A percentile compares a stretch with the other conserved stretches of the same genome.
phyloP scores from a whole-genome alignment of 2,113 vertebrate species.

The Tragelaphus strepsiceros region DNA sequence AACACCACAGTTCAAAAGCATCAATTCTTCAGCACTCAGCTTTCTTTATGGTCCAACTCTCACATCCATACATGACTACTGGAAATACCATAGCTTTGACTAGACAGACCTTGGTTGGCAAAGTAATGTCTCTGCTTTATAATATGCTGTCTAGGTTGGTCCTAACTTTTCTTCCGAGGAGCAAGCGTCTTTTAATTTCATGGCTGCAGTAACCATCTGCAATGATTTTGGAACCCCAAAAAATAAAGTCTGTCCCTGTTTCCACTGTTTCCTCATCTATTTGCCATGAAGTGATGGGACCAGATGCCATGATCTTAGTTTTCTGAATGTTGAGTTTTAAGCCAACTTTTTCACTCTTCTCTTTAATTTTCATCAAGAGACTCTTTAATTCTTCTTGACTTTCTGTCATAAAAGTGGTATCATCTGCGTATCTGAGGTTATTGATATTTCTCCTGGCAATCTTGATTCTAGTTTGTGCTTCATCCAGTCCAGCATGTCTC shows the following conservation, averaged over 20 bases:
- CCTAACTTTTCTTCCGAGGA: background rate
- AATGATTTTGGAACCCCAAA: background rate
- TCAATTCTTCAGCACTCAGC: background rate
- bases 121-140: background rate
- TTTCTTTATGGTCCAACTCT: background rate
- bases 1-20: background rate
- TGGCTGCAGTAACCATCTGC: background rate
- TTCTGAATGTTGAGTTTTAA: background rate
- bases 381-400: background rate
- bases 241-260: background rate
- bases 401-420: background rate
- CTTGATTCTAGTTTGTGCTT: background rate
- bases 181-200: background rate
- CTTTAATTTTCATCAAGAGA: background rate
- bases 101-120: background rate
- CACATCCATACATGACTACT: background rate
- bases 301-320: background rate
- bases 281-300: background rate
- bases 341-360: background rate
- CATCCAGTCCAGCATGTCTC: background rate
- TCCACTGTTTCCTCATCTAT: background rate
- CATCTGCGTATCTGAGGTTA: background rate
- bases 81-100: background rate
- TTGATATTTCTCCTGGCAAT: background rate
- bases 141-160: background rate